These are phyloP conservation scores for Hyperoodon ampullatus DNA, from an alignment of 2,113 vertebrate genomes.

Conservation along the genomic window DNA sequence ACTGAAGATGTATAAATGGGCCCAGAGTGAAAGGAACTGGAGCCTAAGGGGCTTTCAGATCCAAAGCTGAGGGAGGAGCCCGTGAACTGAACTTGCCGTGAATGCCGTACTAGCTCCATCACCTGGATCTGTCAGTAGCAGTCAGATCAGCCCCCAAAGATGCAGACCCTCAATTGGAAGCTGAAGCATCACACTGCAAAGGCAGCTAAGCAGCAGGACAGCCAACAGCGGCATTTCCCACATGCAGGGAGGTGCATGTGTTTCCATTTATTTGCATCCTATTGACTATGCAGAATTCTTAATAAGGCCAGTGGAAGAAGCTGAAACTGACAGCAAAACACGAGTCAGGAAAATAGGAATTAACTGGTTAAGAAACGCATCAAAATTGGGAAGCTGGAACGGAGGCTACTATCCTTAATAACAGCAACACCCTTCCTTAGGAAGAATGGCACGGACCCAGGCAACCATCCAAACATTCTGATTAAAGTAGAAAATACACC, in stretches of 20 bases:
- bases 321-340: background rate
- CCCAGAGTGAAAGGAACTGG: background rate
- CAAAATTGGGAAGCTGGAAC: background rate
- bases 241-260: constrained; percentile 39
- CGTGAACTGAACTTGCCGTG: background rate
- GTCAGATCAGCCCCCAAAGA: background rate
- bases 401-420: background rate
- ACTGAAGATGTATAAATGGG: background rate
- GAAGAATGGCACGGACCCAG: background rate
- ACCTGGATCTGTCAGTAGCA: background rate
- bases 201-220: background rate
- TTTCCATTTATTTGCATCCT: constrained; percentile 63
- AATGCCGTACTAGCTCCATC: background rate
- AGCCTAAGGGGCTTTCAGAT: background rate
- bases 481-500: background rate
- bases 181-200: background rate
- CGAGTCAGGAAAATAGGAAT: background rate
- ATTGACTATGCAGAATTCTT: constrained; percentile 44
- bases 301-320: constrained; percentile 22
- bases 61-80: background rate
- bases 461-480: background rate
- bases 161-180: background rate
- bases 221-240: constrained; percentile 35
- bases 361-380: background rate
- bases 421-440: background rate